Percentiles rank a stretch among this genome's conserved stretches.
phyloP scores from a whole-genome alignment of 2,113 vertebrate species.

The Xiphophorus maculatus region DNA sequence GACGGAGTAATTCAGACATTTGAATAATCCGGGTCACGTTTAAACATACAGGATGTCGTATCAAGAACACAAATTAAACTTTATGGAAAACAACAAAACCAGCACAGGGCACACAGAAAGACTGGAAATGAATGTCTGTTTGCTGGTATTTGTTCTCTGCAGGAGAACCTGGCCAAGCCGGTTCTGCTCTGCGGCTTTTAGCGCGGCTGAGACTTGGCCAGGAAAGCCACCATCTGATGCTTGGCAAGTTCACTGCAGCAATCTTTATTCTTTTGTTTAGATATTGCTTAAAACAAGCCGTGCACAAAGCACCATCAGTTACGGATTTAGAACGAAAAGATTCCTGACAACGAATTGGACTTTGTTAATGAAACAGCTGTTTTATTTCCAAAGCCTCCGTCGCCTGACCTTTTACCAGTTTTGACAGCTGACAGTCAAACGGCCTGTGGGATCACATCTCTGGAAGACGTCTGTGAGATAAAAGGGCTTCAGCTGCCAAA shows the following conservation, averaged over 20 bases:
- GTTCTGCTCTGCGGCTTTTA: background rate
- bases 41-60: background rate
- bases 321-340: background rate
- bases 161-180: background rate
- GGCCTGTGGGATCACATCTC: slow-evolving; percentile 35
- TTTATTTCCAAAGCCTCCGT: slow-evolving; percentile 42
- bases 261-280: slow-evolving; percentile 13
- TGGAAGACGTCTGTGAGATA: slow-evolving; percentile 47
- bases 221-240: slow-evolving; percentile 19
- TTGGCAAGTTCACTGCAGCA: background rate
- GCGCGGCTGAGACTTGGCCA: background rate
- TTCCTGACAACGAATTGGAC: slow-evolving; percentile 5
- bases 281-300: slow-evolving; percentile 1
- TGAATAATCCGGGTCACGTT: background rate
- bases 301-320: background rate
- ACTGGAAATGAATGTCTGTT: background rate
- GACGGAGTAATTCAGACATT: background rate
- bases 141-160: slow-evolving; percentile 5
- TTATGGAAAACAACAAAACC: background rate
- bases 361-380: slow-evolving; percentile 19
- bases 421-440: slow-evolving; percentile 67
- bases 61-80: background rate
- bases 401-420: slow-evolving; percentile 48
- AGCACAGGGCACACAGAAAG: background rate
- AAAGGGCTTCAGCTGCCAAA: slow-evolving; percentile 52